Evolutionary conservation across 1,140 invertebrate species (phyloP).

Genomic region (Drosophila pallidifrons): DNA sequence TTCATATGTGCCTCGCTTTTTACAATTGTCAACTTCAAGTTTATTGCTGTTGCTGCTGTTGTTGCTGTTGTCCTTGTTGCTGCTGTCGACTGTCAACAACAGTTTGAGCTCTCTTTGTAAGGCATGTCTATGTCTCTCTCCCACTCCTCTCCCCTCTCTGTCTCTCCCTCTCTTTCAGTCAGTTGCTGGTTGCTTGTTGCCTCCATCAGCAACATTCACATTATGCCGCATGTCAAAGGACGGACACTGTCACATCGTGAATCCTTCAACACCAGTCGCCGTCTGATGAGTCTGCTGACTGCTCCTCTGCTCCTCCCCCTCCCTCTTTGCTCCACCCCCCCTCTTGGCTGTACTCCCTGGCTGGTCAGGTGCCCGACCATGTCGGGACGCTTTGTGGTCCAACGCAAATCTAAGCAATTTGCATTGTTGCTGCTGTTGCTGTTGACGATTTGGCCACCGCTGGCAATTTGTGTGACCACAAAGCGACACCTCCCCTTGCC

Average conservation of each 20-base stretch:
- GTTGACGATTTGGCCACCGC: conserved; percentile 61
- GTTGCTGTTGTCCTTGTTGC: conserved; percentile 56
- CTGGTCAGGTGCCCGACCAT: conserved; percentile 51
- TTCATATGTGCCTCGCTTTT: conserved; percentile 62
- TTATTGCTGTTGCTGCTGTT: conserved; percentile 65
- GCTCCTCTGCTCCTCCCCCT: background rate
- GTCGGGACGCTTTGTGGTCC: conserved; percentile 70
- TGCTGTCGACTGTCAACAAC: conserved; percentile 63
- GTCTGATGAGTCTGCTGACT: conserved; percentile 16
- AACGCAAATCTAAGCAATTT: conserved; percentile 76
- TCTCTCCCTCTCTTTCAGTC: conserved; percentile 30
- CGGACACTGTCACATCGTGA: conserved; percentile 74
- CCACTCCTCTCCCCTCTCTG: background rate
- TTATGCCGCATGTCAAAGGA: conserved; percentile 72
- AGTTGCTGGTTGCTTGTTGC: conserved; percentile 16
- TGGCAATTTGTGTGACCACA: conserved; percentile 65
- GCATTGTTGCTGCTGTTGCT: conserved; percentile 57
- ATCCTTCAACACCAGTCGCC: conserved; percentile 67
- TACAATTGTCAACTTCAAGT: conserved; percentile 77
- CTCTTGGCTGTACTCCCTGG: background rate
- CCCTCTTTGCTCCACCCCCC: background rate
- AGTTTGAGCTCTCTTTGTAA: conserved; percentile 52
- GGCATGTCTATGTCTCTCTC: conserved; percentile 17
- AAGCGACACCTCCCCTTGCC: conserved; percentile 32
- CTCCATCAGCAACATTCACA: conserved; percentile 51